Base-by-base conservation (phyloP, 2,797 vertebrate species). In the Bradypus variegatus region DNA sequence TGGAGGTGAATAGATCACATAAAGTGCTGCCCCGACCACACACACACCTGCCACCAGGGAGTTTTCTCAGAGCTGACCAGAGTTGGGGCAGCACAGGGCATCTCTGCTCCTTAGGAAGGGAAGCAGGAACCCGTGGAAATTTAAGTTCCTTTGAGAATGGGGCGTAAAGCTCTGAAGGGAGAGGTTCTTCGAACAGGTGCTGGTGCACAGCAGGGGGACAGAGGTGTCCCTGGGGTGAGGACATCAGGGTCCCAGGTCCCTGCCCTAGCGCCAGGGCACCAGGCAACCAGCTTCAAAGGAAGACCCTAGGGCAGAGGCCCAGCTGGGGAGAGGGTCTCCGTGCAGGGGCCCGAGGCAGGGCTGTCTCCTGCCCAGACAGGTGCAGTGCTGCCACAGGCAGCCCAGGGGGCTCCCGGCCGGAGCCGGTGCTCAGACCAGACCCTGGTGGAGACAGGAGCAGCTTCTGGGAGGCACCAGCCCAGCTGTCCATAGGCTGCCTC, bases 41-140 rank as follows among this genome's bases (percentile, higher is more conserved):
- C 0, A 14, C 55, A 27, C n/a, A n/a, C 75, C 75, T 25, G 12
- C 29, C 55, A 1, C 45, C 14, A 3, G 58, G 41, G 53, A 8
- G 9, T 3, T 36, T 38, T 31, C 65, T 75, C 77, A 29, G 5
- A 62, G 36, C 4, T 8, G 31, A 6, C 75, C 1, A 65, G 31
- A 14, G 9, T 5, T 25, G 88, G 72, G 36, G 8, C 45, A 0
- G 6, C 14, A 4, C 4, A 25, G 81, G 16, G 55, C 0, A 0
- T 13, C 55, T 50, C 23, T 77, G 38, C 15, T 80, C 7, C 60
- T 29, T 6, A 9, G 31, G 53, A 45, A 7, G 18, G 45, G 33
- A 84, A 41, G 31, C 45, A 23, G 64, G 60, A 60, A 4, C 82
- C 14, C 19, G 38, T 6, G 36, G 60, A 16, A 16, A 29, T 5